Conservation (phyloP, 2,113 vertebrate species). For the Puntigrus tetrazona region DNA sequence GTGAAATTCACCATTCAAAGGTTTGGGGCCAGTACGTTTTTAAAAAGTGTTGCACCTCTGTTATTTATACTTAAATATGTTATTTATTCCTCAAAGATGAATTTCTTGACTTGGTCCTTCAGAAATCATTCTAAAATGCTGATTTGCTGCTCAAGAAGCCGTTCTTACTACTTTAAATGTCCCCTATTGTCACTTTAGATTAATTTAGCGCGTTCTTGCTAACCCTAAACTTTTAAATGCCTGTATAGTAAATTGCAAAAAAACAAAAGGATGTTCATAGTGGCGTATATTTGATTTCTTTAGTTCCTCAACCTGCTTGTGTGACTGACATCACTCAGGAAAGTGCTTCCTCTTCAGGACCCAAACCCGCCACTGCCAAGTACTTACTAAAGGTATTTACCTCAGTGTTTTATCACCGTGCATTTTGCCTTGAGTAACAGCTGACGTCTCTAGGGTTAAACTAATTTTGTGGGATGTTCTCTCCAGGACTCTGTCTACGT, state of each 20-base stretch:
- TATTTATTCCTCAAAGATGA: background rate
- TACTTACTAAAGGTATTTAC: conserved; percentile 90
- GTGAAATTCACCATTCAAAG: background rate
- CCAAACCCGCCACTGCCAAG: conserved; percentile 64
- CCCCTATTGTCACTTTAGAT: background rate
- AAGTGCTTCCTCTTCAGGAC: conserved; percentile 60
- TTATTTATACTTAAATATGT: background rate
- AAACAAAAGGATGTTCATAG: background rate
- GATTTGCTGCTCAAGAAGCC: background rate
- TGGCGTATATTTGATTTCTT: background rate
- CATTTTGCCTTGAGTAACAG: background rate
- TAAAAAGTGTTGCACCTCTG: no score
- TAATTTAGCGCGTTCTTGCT: background rate
- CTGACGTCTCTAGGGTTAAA: background rate
- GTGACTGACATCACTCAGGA: conserved; percentile 85
- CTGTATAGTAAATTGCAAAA: background rate
- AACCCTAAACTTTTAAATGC: background rate
- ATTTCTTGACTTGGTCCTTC: background rate
- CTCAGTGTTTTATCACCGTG: background rate
- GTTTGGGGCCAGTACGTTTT: background rate
- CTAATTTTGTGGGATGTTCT: background rate
- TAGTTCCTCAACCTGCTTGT: conserved; percentile 82
- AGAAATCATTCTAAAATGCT: background rate
- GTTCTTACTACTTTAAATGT: background rate
- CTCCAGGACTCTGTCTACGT: conserved; percentile 87